Evolutionary conservation across 2,113 vertebrate genomes (phyloP).

Genomic region (Dendrocopos noguchii): DNA sequence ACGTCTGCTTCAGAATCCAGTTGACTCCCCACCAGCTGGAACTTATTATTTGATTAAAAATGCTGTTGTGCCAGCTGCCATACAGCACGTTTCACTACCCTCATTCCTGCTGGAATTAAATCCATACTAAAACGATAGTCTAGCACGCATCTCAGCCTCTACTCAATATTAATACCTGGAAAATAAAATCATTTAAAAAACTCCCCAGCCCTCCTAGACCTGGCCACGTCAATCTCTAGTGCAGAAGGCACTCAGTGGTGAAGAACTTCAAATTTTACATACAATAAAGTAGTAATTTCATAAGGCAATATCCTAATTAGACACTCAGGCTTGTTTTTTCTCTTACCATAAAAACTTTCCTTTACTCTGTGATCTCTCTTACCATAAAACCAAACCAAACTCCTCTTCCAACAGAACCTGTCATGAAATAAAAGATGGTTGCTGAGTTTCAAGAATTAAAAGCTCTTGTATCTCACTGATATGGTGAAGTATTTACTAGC

Average conservation of each 20-base stretch:
- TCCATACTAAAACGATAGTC: conserved; percentile 17
- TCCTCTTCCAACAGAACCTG: neutral
- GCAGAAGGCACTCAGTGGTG: neutral
- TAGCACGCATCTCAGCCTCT: neutral
- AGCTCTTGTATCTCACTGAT: neutral
- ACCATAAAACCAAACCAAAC: neutral
- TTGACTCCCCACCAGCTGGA: conserved; percentile 49
- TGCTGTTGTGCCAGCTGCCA: conserved; percentile 53
- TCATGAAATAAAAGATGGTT: neutral
- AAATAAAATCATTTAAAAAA: neutral
- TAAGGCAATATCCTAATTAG: neutral
- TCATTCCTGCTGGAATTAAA: conserved; percentile 35
- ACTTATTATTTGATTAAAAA: conserved; percentile 55
- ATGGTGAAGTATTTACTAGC: neutral
- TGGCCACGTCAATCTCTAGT: neutral
- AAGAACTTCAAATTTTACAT: neutral
- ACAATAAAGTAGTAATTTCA: neutral
- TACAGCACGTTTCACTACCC: conserved; percentile 28
- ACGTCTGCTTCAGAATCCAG: conserved; percentile 5
- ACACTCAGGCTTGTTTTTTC: neutral
- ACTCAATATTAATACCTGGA: neutral
- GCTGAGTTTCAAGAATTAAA: neutral
- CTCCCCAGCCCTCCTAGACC: neutral
- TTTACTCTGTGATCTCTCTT: neutral
- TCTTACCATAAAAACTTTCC: neutral